phyloP scores from a whole-genome alignment of 1,140 invertebrate genomes.

The Brachionus calyciflorus region DNA sequence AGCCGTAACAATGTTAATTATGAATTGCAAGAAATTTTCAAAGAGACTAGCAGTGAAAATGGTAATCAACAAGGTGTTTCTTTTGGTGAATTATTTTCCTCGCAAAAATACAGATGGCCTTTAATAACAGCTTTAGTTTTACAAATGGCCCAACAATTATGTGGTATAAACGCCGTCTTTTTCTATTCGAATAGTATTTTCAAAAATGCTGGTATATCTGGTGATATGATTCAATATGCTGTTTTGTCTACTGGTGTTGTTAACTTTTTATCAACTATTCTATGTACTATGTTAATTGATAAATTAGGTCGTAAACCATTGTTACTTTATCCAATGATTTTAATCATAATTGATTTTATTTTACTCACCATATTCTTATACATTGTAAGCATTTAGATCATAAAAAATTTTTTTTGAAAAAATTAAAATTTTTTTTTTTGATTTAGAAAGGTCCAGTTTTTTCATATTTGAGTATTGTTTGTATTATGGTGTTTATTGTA shows the following conservation, averaged over 20 bases:
- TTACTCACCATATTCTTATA: slow-evolving; percentile 16
- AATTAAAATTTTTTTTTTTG: not conserved
- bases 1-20: not conserved
- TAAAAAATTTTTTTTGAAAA: not conserved
- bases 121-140: slow-evolving; percentile 11
- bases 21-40: not conserved
- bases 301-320: slow-evolving; percentile 50
- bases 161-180: slow-evolving; percentile 82
- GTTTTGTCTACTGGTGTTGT: slow-evolving; percentile 71
- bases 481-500: slow-evolving; percentile 35
- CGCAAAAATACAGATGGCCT: not conserved
- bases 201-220: slow-evolving; percentile 65
- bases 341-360: slow-evolving; percentile 37
- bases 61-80: not conserved
- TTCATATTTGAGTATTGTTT: slow-evolving; percentile 25
- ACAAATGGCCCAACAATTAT: slow-evolving; percentile 68
- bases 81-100: not conserved
- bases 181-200: slow-evolving; percentile 77
- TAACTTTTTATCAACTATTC: slow-evolving; percentile 70
- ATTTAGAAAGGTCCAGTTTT: not conserved
- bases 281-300: slow-evolving; percentile 61
- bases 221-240: slow-evolving; percentile 67
- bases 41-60: not conserved
- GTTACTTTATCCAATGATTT: slow-evolving; percentile 21
- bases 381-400: not conserved